Conservation (phyloP, 2,113 vertebrate genomes). For the Nematolebias whitei region DNA sequence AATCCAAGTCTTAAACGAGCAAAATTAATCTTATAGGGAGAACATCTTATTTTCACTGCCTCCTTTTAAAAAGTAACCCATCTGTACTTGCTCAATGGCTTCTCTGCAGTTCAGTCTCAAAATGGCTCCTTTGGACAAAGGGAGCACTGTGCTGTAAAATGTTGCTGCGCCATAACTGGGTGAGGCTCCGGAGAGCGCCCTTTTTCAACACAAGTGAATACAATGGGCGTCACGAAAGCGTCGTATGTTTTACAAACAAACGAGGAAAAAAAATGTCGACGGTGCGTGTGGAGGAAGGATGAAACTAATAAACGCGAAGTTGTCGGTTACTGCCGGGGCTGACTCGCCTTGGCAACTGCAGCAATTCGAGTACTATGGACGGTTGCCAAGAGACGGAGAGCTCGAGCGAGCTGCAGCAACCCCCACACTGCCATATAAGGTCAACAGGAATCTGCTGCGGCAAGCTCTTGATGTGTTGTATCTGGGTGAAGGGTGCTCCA, state of each 20-base stretch:
- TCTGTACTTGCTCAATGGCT: constrained; percentile 67
- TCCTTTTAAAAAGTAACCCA: constrained; percentile 50
- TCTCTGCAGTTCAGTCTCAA: constrained; percentile 78
- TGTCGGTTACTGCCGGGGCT: constrained; percentile 33
- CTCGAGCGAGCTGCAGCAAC: constrained; percentile 50
- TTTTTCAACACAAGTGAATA: constrained; percentile 9
- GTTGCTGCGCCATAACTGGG: constrained; percentile 81
- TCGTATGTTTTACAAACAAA: constrained; percentile 6
- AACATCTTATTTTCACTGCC: constrained; percentile 68
- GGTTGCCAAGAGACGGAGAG: constrained; percentile 69
- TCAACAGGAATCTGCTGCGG: constrained; percentile 59
- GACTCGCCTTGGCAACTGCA: constrained; percentile 47
- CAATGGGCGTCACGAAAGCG: background rate
- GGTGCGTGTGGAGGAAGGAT: background rate
- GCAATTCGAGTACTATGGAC: constrained; percentile 67
- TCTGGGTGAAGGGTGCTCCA: constrained; percentile 43
- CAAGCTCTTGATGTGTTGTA: constrained; percentile 32
- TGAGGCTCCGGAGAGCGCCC: constrained; percentile 60
- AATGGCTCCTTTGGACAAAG: constrained; percentile 84
- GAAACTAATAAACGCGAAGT: constrained; percentile 18
- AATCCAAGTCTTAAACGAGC: constrained; percentile 69
- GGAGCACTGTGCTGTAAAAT: constrained; percentile 69
- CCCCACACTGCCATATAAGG: constrained; percentile 77
- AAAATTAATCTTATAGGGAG: constrained; percentile 48
- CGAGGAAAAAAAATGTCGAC: background rate